Base-by-base conservation (phyloP, 1,140 invertebrate species). In the Eriosoma lanigerum region DNA sequence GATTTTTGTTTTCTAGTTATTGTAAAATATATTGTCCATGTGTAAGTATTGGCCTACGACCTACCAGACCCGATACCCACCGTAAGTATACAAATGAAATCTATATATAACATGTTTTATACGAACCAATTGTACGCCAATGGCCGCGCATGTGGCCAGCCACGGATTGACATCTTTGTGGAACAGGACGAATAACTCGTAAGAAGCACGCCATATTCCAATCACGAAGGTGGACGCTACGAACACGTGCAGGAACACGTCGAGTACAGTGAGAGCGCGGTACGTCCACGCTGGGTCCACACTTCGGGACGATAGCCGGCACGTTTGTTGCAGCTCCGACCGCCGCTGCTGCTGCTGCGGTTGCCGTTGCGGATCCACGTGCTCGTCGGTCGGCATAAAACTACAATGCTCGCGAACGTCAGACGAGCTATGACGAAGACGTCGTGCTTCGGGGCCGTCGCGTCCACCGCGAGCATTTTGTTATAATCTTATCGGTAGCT, bases 151-250 rank as follows among this genome's bases (percentile, higher is more conserved):
- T 3, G 82, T 62, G 46, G 66, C 64, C 75, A 82, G 64, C 81
- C 81, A 82, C 19, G 80, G 64, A n/a, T 81, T 81, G 44, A 83
- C 81, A 29, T 89, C 84, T 0, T 87, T 85, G 3, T 91, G 90
- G 85, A 92, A 91, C 38, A 90, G 84, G 80, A 91, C 91, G 88
- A 93, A 91, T 29, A 94, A 88, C 58, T 90, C 89, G 93, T 93
- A 95, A 48, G 92, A 92, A 68, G 93, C 92, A 21, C 93, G 88
- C 94, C 94, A 95, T 84, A 94, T 95, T 64, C 90, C 90, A 17
- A 95, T 92, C 8, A 94, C 92, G 19, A 91, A 89, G 13, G 93
- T 93, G 1, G 92, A 91, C 4, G 93, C 89, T 10, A 95, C 87
- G 1, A 90, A 84, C 72, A 90, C 89, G 8, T 93, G 92, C 83